Percentiles rank a stretch among this genome's conserved stretches.
Evolutionary conservation across 2,888 invertebrate species (phyloP).

Genomic region (Nomada ruficornis): DNA sequence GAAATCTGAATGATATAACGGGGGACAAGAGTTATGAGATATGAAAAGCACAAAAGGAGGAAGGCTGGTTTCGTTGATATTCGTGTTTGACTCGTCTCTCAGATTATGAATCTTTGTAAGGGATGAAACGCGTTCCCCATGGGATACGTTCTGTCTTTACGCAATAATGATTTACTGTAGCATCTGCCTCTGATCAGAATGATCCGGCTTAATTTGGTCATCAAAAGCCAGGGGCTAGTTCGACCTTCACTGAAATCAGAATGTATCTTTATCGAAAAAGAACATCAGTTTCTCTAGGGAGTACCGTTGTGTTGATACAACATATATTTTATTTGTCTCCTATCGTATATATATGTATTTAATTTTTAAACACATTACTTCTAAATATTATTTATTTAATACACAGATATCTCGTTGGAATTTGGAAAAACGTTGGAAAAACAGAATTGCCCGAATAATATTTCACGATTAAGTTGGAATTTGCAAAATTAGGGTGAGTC

Average conservation of each 20-base stretch:
- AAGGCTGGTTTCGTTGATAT: slow-evolving; percentile 31
- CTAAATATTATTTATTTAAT: no score
- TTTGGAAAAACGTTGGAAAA: no score
- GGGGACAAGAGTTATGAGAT: slow-evolving; percentile 6
- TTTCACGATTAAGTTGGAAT: no score
- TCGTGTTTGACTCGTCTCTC: slow-evolving; percentile 45
- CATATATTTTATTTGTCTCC: not conserved
- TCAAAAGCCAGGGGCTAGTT: slow-evolving; percentile 27
- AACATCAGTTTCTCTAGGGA: slow-evolving; percentile 13
- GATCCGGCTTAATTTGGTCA: slow-evolving; percentile 17
- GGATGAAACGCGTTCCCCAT: slow-evolving; percentile 57
- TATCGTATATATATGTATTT: not conserved
- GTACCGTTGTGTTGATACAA: not conserved
- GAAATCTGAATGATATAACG: not conserved
- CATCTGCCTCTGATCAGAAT: slow-evolving; percentile 25
- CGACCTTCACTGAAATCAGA: slow-evolving; percentile 18
- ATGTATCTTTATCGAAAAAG: not conserved
- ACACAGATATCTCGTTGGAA: no score
- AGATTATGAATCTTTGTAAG: slow-evolving; percentile 52
- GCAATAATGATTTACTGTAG: slow-evolving; percentile 34
- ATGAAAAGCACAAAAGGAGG: slow-evolving; percentile 15
- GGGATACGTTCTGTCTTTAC: slow-evolving; percentile 49
- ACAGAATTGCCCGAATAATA: no score
- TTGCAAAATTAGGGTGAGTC: no score
- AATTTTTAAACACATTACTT: not conserved